Evolutionary conservation across 2,113 vertebrate genomes (phyloP), one percentile per base, ranked within the genome.

Genomic region (Tychaedon coryphoeus): DNA sequence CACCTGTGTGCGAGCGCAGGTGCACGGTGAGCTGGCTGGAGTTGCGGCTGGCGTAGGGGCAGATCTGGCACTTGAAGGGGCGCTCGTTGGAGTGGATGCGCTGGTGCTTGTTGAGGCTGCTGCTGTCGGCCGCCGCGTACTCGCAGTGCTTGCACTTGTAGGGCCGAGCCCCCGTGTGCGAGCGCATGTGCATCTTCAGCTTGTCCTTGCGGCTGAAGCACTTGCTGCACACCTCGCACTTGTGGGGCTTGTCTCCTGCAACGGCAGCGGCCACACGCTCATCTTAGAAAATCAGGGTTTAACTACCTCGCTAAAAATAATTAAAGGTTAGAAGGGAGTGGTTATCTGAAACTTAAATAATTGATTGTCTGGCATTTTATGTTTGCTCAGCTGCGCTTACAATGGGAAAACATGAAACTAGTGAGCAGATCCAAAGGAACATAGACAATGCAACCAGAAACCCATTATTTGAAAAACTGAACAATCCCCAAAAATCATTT

Each of bases 11-110:
- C 0, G 99, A 99, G 56, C 99, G 98, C 34, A 99, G 99, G 94
- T 99, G 99, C 18, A 99, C 99, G 2, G 99, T 99, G 80, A 99
- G 99, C 95, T 99, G 99, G 98, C 99, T 99, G 85, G 99, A 99
- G 98, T 99, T 99, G 92, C 98, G 98, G 97, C 99, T 99, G 92
- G 99, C 99, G 0, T 99, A 99, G 4, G 99, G 99, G 76, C 99
- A 99, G 97, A 99, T 99, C 98, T 99, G 99, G 94, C 99, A 99
- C 53, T 99, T 99, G 80, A 99, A 99, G 29, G 99, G 99, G 19
- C 99, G 98, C 86, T 99, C 99, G 2, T 99, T 98, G 0, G 99
- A 99, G 96, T 99, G 99, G 81, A 99, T 99, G 0, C 99, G 98
- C 91, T 99, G 98, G 97, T 99, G 99, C 94, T 99, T 99, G 97